Conservation (phyloP, 2,888 invertebrate species). For the Melieria omissa region DNA sequence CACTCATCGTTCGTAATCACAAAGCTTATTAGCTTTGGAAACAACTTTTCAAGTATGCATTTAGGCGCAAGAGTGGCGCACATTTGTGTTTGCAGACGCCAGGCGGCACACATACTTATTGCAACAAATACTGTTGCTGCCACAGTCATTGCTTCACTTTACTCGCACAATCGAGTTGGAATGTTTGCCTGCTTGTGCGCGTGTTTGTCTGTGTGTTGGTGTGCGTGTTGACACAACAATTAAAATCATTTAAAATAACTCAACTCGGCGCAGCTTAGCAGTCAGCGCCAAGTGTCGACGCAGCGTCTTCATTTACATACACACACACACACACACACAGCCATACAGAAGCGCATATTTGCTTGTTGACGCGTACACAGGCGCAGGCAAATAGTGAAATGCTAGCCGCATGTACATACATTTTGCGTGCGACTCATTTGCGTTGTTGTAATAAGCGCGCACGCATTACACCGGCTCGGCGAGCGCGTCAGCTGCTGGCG, state of each 20-base stretch:
- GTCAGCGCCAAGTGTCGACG: conserved; percentile 10
- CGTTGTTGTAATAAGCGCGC: not conserved
- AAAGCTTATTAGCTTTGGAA: conserved; percentile 55
- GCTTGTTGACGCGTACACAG: conserved; percentile 48
- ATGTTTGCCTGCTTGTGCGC: conserved; percentile 3
- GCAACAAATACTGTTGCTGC: conserved; percentile 4
- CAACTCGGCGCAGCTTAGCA: conserved; percentile 2
- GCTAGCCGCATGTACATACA: no score
- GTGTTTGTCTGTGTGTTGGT: conserved; percentile 10
- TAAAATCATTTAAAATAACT: conserved; percentile 32
- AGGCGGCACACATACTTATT: conserved; percentile 14
- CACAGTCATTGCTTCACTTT: not conserved
- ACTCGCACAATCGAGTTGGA: not conserved
- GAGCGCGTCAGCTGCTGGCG: no score
- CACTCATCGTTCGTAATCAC: conserved; percentile 29
- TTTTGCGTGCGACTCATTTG: no score
- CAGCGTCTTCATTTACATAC: conserved; percentile 25
- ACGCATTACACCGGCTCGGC: not conserved
- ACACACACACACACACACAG: conserved; percentile 14
- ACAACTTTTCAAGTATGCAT: conserved; percentile 29
- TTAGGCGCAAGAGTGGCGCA: conserved; percentile 27
- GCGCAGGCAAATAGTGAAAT: no score
- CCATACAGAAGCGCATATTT: conserved; percentile 11
- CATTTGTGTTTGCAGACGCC: not conserved
- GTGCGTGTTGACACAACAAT: conserved; percentile 34